Conservation (phyloP, 2,888 invertebrate genomes). For the Dryocosmus kuriphilus region DNA sequence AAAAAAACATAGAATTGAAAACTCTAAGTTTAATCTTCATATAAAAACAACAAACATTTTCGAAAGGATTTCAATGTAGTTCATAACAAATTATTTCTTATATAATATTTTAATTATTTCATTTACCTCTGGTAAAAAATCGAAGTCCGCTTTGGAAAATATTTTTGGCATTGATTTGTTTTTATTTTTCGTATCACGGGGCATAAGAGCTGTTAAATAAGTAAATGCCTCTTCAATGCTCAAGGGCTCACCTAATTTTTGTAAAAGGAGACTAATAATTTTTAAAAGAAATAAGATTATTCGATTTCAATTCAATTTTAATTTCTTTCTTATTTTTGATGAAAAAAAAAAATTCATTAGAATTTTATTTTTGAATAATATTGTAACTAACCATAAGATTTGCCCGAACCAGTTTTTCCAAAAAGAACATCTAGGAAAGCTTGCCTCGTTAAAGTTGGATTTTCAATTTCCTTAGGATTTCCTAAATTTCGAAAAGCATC, state of each 20-base stretch:
- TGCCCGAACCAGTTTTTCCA: conserved; percentile 66
- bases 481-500: conserved; percentile 79
- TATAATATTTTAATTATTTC: conserved; percentile 11
- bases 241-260: conserved; percentile 62
- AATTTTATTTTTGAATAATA: background rate
- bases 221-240: conserved; percentile 59
- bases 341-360: too few relatives aligned
- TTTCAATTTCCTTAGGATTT: conserved; percentile 55
- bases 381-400: background rate
- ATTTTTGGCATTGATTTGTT: background rate
- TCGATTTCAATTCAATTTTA: too few relatives aligned
- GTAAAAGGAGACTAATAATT: background rate
- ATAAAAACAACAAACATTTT: conserved; percentile 6
- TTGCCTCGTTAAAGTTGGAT: conserved; percentile 72
- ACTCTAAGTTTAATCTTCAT: background rate
- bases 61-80: background rate
- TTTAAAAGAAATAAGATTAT: too few relatives aligned
- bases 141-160: conserved; percentile 48
- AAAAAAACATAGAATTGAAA: too few relatives aligned
- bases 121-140: conserved; percentile 63
- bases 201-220: conserved; percentile 60
- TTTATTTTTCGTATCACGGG: conserved; percentile 42
- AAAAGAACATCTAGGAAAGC: conserved; percentile 78
- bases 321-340: too few relatives aligned
- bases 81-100: background rate